Evolutionary conservation across 2,797 vertebrate species (phyloP), one percentile per base, ranked within the genome.

Genomic region (Xenops minutus): DNA sequence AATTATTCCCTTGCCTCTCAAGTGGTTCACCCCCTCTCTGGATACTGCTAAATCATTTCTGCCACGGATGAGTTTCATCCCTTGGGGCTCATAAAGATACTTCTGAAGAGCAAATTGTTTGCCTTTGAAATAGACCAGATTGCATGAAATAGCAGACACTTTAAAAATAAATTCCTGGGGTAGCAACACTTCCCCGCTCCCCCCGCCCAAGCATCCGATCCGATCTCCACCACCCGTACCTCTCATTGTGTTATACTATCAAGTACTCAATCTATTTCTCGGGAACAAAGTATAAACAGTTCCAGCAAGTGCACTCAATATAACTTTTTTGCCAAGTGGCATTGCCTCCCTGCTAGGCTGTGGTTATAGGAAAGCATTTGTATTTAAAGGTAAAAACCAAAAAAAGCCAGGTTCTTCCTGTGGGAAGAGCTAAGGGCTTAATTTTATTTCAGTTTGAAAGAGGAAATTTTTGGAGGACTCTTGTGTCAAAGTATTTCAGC

Each of bases 161-260:
- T 97, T 95, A 97, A 97, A 97, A 97, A 97, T 97, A 97, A 95
- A 96, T 96, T 97, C 93, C 86, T 96, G 97, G 96, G 96, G 96
- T 95, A 97, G 96, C 97, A 97, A 97, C 96, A 95, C 96, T 94
- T 96, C 89, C 84, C 62, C 43, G 6, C 89, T 96, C 96, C 95
- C 96, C 94, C 95, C 91, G 90, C 93, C 93, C 88, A 93, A 93
- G 96, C 96, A 97, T 93, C 95, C 87, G 77, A 96, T 96, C 90
- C 68, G 51, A 92, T 96, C 95, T 91, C 94, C 79, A 73, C 91
- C 94, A 94, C 93, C 85, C 92, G 75, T 96, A 94, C 96, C 91
- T 87, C 95, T 94, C 89, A 92, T 96, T 97, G 94, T 96, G 96
- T 90, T 95, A 94, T 54, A 95, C 95, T 96, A 93, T 97, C 96